A percentile compares a stretch with the other conserved stretches of the same genome.
phyloP scores from a whole-genome alignment of 2,888 invertebrate species.

The Drosophila trichaetosa region DNA sequence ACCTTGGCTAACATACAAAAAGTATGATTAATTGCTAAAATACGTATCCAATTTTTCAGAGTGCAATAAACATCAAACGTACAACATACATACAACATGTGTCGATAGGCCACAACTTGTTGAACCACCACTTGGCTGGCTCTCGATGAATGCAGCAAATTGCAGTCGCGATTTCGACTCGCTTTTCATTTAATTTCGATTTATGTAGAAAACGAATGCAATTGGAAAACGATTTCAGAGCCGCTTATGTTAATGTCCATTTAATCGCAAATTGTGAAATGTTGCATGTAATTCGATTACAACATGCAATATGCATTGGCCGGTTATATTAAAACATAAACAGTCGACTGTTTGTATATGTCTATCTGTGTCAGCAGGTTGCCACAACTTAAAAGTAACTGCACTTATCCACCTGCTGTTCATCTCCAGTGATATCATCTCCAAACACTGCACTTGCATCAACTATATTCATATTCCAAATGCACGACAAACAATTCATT shows the following conservation, averaged over 20 bases:
- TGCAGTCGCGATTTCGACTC: conserved; percentile 30
- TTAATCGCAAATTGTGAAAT: conserved; percentile 54
- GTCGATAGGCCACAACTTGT: not conserved
- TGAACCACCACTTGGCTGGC: conserved; percentile 1
- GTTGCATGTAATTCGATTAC: conserved; percentile 54
- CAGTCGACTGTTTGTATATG: not conserved
- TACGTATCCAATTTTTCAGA: not conserved
- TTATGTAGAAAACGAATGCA: conserved; percentile 52
- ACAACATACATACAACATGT: not conserved
- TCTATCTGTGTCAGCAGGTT: conserved; percentile 30
- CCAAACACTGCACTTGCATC: conserved; percentile 29
- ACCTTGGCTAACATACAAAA: not conserved
- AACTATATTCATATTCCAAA: conserved; percentile 26
- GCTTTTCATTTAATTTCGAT: conserved; percentile 57
- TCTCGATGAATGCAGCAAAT: conserved; percentile 13
- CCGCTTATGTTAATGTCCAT: conserved; percentile 41
- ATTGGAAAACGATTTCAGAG: conserved; percentile 48
- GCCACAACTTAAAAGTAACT: conserved; percentile 14
- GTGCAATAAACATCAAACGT: not conserved
- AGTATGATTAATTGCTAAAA: no score
- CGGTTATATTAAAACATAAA: conserved; percentile 6
- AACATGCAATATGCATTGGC: conserved; percentile 26
- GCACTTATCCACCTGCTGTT: conserved; percentile 37
- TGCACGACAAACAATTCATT: conserved; percentile 37
- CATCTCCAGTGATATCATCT: conserved; percentile 33